A percentile compares a stretch with the other conserved stretches of the same genome.
Evolutionary conservation across 2,113 vertebrate species (phyloP).

Genomic region (Chitala chitala): DNA sequence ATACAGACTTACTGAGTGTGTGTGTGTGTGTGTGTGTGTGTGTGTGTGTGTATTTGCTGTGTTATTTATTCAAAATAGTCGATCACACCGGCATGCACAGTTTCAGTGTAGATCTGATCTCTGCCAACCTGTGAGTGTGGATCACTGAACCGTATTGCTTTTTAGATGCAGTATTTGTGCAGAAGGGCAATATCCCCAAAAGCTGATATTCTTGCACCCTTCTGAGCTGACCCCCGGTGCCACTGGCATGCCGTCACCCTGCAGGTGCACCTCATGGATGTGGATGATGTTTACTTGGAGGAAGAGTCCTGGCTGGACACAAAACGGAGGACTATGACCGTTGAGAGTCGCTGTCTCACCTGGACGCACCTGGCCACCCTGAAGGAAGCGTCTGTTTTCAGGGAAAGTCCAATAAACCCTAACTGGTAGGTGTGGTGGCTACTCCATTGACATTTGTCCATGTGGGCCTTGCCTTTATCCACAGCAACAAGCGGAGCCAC

Average conservation of each 20-base stretch:
- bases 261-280: conserved; percentile 54
- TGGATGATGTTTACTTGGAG: conserved; percentile 49
- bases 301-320: conserved; percentile 58
- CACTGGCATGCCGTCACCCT: conserved; percentile 20
- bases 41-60: too few species aligned
- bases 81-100: neutral
- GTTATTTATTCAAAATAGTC: neutral
- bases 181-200: neutral
- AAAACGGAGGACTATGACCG: conserved; percentile 47
- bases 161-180: neutral
- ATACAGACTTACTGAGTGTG: too few species aligned
- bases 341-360: conserved; percentile 43
- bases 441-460: neutral
- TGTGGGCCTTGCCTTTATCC: neutral
- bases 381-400: conserved; percentile 57
- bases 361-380: conserved; percentile 46
- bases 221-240: neutral
- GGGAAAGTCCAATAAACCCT: conserved; percentile 51
- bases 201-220: neutral
- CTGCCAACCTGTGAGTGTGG: neutral
- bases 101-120: neutral
- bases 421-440: conserved; percentile 45
- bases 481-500: neutral
- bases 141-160: neutral
- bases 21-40: too few species aligned